These are phyloP conservation scores for Galbula dea DNA, from an alignment of 2,113 vertebrate species.

Conservation along the genomic window DNA sequence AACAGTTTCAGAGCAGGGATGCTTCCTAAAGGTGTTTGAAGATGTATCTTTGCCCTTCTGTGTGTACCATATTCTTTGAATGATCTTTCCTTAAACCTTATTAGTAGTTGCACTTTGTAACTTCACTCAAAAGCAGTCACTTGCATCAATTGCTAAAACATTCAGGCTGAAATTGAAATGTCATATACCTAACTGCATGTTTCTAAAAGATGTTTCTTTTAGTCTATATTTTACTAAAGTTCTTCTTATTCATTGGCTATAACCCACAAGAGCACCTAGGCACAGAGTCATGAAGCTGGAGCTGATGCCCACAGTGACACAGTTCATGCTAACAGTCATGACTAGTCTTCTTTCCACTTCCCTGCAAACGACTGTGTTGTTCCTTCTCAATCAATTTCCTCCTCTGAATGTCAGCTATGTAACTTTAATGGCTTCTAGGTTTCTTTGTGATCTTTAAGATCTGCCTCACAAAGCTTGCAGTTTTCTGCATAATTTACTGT, in stretches of 20 bases:
- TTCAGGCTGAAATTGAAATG: neutral
- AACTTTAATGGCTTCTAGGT: neutral
- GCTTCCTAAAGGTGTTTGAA: conserved; percentile 24
- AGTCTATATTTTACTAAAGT: neutral
- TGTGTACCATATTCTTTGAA: neutral
- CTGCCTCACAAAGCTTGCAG: neutral
- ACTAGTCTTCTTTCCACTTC: neutral
- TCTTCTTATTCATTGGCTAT: neutral
- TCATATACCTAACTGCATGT: neutral
- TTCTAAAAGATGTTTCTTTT: neutral
- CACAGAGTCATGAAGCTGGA: neutral
- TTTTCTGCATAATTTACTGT: neutral
- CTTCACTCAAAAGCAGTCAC: neutral
- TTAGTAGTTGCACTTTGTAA: conserved; percentile 24
- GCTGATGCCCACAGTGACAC: neutral
- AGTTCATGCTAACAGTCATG: neutral
- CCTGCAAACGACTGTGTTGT: neutral
- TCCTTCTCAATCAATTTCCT: neutral
- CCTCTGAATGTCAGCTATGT: neutral
- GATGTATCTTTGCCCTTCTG: conserved; percentile 21
- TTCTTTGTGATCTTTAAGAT: neutral
- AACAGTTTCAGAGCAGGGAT: conserved; percentile 28
- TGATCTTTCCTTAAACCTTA: conserved; percentile 29
- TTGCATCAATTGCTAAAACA: neutral
- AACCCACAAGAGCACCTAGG: neutral